Conservation (phyloP, 2,797 vertebrate genomes). For the Antrozous pallidus region DNA sequence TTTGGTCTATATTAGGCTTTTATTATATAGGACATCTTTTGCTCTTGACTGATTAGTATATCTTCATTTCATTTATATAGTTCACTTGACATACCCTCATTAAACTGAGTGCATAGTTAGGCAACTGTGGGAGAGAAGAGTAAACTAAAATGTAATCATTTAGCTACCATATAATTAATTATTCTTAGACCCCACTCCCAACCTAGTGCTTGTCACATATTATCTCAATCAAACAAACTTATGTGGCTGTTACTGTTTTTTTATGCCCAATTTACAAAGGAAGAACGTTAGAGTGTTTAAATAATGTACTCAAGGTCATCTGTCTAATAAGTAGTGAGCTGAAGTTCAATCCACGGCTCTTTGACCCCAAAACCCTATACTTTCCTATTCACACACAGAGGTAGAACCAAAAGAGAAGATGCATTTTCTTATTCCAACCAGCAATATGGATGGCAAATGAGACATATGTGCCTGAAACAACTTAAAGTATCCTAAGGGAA, state of each 20-base stretch:
- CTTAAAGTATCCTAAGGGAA: not conserved
- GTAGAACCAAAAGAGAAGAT: not conserved
- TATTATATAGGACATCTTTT: not conserved
- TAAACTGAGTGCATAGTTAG: not conserved
- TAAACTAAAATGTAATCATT: not conserved
- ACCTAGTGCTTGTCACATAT: not conserved
- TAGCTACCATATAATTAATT: not conserved
- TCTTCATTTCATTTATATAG: constrained; percentile 18
- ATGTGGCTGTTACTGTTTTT: not conserved
- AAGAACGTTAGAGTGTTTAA: not conserved
- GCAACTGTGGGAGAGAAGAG: not conserved
- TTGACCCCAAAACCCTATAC: not conserved
- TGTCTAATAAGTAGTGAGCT: not conserved
- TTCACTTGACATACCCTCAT: not conserved
- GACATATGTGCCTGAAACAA: not conserved
- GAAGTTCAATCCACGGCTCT: not conserved
- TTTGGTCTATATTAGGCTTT: too few species aligned
- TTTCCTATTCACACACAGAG: not conserved
- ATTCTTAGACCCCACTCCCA: not conserved
- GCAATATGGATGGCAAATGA: not conserved
- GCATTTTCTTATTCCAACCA: not conserved
- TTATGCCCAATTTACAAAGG: not conserved
- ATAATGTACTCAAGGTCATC: not conserved
- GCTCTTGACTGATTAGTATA: not conserved
- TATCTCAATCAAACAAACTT: not conserved